Evolutionary conservation across 2,797 vertebrate genomes (phyloP), one percentile per base, ranked within the genome.

Genomic region (Epinephelus coioides): DNA sequence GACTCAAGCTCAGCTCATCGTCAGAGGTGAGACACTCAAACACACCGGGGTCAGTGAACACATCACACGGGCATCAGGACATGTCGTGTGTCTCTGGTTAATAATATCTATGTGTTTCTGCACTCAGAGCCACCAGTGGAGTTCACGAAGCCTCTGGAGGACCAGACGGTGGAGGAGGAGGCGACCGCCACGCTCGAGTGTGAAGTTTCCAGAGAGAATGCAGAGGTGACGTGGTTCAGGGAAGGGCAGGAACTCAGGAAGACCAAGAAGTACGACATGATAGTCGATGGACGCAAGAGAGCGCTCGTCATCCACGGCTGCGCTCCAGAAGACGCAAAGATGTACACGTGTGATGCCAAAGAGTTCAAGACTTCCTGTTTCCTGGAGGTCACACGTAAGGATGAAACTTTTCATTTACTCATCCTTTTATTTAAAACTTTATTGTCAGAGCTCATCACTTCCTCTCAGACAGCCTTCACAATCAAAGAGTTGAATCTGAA

Each of bases 141-240:
- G 94, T 99, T 99, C 93, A 97, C 96, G 8, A 98, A 97, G 83
- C 97, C 97, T 79, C 96, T 99, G 93, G 97, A 98, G 84, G 98
- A 99, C 92, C 97, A 98, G 93, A 98, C 96, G 8, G 98, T 99
- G 89, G 98, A 99, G 93, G 98, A 99, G 78, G 98, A 99, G 85
- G 96, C 98, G 77, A 97, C 96, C 18, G 97, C 96, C 49, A 91
- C 95, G 4, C 89, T 99, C 62, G 98, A 99, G 86, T 99, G 98
- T 91, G 97, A 99, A 94, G 95, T 99, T 21, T 98, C 98, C 91
- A 96, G 97, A 88, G 98, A 98, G 85, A 98, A 96, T 4, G 98
- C 97, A 8, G 96, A 98, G 54, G 97, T 99, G 21, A 96, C 88
- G 69, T 99, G 98, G 98, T 97, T 97, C 92, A 96, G 95, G 91